Conservation (phyloP, 2,888 invertebrate genomes). For the Malachius bipustulatus region DNA sequence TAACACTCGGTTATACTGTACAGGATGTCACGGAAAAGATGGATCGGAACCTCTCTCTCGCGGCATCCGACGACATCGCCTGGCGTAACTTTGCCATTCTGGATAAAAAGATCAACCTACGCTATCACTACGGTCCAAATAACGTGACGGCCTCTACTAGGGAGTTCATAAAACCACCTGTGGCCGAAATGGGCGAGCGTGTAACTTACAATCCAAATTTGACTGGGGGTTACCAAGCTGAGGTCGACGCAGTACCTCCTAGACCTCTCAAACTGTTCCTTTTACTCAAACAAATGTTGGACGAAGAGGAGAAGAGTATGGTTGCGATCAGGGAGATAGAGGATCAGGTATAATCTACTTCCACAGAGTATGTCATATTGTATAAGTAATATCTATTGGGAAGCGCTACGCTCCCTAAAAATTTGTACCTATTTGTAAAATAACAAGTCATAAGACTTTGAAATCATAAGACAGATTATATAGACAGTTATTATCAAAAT, state of each 20-base stretch:
- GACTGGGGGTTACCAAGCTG: conserved; percentile 55
- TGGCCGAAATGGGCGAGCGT: conserved; percentile 57
- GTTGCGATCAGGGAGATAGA: conserved; percentile 43
- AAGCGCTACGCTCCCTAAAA: no score
- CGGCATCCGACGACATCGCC: conserved; percentile 51
- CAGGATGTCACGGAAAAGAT: conserved; percentile 53
- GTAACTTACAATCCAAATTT: conserved; percentile 51
- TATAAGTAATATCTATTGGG: no score
- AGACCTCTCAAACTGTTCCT: conserved; percentile 53
- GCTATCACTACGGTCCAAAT: conserved; percentile 51
- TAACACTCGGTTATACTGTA: no score
- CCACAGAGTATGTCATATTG: no score
- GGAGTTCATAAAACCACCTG: conserved; percentile 54
- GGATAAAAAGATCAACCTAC: conserved; percentile 47
- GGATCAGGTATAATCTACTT: no score
- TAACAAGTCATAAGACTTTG: no score
- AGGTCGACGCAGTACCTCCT: conserved; percentile 45
- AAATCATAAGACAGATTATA: no score
- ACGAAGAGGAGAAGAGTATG: conserved; percentile 46
- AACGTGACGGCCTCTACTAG: conserved; percentile 51
- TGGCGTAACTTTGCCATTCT: conserved; percentile 50
- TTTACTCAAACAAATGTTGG: conserved; percentile 49
- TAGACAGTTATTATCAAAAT: no score
- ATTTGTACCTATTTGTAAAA: no score
- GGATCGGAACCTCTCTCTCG: conserved; percentile 42